Evolutionary conservation across 2,797 vertebrate genomes (phyloP).

Genomic region (Rhinogobio ventralis): DNA sequence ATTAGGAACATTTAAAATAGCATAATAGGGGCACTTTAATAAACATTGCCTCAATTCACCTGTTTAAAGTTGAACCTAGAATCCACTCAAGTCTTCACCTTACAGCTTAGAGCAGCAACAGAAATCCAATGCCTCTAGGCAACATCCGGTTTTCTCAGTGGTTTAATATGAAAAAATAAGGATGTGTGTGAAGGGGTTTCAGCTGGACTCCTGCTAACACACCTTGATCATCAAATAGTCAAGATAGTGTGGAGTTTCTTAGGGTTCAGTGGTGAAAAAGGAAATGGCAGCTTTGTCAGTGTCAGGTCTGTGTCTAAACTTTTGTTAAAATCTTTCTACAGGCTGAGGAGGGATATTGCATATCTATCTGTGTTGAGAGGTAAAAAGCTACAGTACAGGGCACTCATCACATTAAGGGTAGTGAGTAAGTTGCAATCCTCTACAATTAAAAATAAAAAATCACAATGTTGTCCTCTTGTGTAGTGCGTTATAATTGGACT

Average conservation of each 20-base stretch:
- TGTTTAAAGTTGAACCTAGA: background rate
- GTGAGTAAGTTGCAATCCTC: background rate
- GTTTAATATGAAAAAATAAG: background rate
- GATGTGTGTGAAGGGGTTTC: background rate
- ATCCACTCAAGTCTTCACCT: background rate
- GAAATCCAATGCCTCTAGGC: background rate
- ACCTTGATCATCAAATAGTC: slow-evolving; percentile 6
- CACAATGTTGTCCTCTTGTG: background rate
- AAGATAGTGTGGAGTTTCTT: background rate
- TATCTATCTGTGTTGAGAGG: background rate
- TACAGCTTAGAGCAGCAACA: background rate
- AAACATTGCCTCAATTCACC: background rate
- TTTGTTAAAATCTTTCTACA: background rate
- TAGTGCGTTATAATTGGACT: background rate
- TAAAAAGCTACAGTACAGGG: background rate
- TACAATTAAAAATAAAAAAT: background rate
- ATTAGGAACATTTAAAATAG: too few relatives aligned
- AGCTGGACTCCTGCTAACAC: background rate
- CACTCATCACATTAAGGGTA: too few relatives aligned
- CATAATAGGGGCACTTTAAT: too few relatives aligned
- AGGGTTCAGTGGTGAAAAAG: background rate
- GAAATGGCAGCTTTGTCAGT: background rate
- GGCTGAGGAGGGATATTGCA: background rate
- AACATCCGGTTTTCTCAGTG: background rate
- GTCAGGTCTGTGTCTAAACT: background rate